Evolutionary conservation across 2,888 invertebrate species (phyloP), one percentile per base, ranked within the genome.

Genomic region (Chrysopilus asiliformis): DNA sequence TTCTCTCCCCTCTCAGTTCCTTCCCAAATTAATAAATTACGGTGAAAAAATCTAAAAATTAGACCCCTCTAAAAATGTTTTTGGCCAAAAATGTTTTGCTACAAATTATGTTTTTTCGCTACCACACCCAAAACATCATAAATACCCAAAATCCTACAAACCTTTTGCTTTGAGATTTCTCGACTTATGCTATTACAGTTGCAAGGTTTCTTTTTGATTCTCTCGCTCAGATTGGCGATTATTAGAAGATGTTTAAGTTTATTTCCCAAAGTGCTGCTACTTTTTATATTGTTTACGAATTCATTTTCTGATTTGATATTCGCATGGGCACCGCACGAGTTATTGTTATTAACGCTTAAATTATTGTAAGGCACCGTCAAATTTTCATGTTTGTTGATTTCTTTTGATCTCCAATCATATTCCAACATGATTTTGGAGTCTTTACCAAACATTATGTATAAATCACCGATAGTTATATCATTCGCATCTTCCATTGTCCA

Each of bases 381-480:
- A 13, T 28, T 28, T 10, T 36, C 36, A n/a, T 37, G 31, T 26
- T 31, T 37, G 15, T n/a, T n/a, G n/a, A n/a, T n/a, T 7, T 7
- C 7, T 22, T 22, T 22, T 7, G 7, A 7, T 22, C 22, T 22
- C 83, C 83, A 86, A 71, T 78, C 79, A 58, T 86, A 87, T 56
- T 86, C 82, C 16, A 86, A 58, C 39, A 76, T 71, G 19, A 87
- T 59, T 58, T 76, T 80, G 0, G 81, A 79, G 41, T 85, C 77
- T 38, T 60, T 54, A 1, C 65, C 66, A 53, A 85, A 81, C 77
- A 91, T 86, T 32, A 93, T 68, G 63, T 89, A 91, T 38, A 93
- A 63, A 63, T 94, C 91, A 0, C 91, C 91, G 19, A 94, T 70
- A 4, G 87, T 86, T 27, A 91, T 70, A 20, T 81, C 78, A 6